These are phyloP conservation scores for Sinodicranocentrus sp. DNA, from an alignment of 2,888 invertebrate genomes.

Conservation along the genomic window DNA sequence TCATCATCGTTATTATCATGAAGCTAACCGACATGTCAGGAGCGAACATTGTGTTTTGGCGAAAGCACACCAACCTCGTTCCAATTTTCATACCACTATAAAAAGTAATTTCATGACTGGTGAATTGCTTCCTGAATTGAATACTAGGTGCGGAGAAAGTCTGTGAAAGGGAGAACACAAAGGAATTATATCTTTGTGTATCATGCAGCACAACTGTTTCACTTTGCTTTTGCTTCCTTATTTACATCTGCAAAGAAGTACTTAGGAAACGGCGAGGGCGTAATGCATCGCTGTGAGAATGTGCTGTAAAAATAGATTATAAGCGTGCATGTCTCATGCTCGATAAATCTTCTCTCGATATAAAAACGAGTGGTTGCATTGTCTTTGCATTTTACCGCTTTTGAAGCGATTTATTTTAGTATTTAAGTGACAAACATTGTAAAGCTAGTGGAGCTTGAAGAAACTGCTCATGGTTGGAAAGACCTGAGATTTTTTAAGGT, in stretches of 20 bases:
- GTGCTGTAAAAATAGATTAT: no score
- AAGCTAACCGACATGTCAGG: slow-evolving; percentile 6
- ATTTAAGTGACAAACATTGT: no score
- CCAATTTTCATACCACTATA: slow-evolving; percentile 29
- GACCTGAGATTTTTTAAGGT: no score
- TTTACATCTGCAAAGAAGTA: not conserved
- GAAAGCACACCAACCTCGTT: slow-evolving; percentile 31
- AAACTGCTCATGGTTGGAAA: no score
- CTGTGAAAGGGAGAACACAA: not conserved
- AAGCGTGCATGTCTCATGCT: no score
- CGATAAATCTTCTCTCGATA: no score
- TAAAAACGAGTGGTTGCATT: no score
- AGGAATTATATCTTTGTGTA: not conserved
- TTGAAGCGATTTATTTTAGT: no score
- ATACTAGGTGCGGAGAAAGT: slow-evolving; percentile 5
- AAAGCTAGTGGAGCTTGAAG: no score
- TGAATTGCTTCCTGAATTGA: slow-evolving; percentile 31
- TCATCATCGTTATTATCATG: slow-evolving; percentile 33
- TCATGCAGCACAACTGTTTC: not conserved
- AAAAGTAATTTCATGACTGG: slow-evolving; percentile 38
- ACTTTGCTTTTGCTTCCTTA: not conserved
- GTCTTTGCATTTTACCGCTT: no score
- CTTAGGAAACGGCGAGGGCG: no score
- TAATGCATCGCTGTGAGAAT: no score
- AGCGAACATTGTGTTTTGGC: slow-evolving; percentile 40